Conservation (phyloP, 1,140 invertebrate species). For the Caenorhabditis remanei region DNA sequence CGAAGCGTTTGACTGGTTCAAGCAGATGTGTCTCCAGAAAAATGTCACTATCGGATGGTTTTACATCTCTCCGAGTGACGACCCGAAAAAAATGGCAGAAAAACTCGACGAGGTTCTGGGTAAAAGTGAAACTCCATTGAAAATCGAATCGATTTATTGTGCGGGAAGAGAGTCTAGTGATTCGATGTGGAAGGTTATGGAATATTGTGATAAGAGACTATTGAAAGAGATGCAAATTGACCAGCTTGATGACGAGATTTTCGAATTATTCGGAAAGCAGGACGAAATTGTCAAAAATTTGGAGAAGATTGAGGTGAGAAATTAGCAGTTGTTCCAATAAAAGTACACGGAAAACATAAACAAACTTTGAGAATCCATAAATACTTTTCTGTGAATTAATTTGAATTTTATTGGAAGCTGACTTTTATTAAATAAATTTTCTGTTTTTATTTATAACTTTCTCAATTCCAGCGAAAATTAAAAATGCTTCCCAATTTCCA, state of each 20-base stretch:
- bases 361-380: no score
- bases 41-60: not conserved
- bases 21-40: slow-evolving; percentile 8
- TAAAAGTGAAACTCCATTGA: not conserved
- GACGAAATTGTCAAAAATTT: not conserved
- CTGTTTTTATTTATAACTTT: no score
- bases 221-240: not conserved
- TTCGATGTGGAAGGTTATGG: not conserved
- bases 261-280: not conserved
- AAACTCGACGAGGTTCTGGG: not conserved
- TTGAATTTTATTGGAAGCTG: no score
- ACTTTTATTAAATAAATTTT: not conserved
- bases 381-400: no score
- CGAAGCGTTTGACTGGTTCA: not conserved
- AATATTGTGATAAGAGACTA: not conserved
- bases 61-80: not conserved
- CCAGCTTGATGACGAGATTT: no score
- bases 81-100: not conserved
- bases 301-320: not conserved
- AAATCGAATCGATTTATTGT: not conserved
- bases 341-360: no score
- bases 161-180: no score
- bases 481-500: not conserved
- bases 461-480: no score
- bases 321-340: no score